Percentiles rank a stretch among this genome's conserved stretches.
phyloP scores from a whole-genome alignment of 2,113 vertebrate genomes.

The Xenopus tropicalis region UCB_Xtro_10.0 CM004443.2:138607501-138608000 shows the following conservation, averaged over 20 bases:
- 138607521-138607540: too few species aligned
- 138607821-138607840: constrained; percentile 43
- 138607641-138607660: constrained; percentile 23
- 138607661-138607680: constrained; percentile 26
- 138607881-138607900: constrained; percentile 31
- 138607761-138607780: constrained; percentile 34
- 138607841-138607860: constrained; percentile 37
- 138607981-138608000: neutral
- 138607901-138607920: constrained; percentile 44
- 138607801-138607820: constrained; percentile 37
- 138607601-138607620: constrained; percentile 23
- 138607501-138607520: too few species aligned
- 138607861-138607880: constrained; percentile 36
- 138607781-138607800: constrained; percentile 22
- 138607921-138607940: constrained; percentile 27
- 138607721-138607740: constrained; percentile 35
- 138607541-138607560: neutral
- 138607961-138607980: constrained; percentile 10
- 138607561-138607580: neutral
- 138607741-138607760: constrained; percentile 39
- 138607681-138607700: constrained; percentile 18
- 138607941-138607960: constrained; percentile 13
- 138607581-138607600: neutral
- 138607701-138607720: constrained; percentile 23
- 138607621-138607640: constrained; percentile 20